Evolutionary conservation across 1,140 invertebrate genomes (phyloP).

Genomic region (Pseudomyrmex concolor): DNA sequence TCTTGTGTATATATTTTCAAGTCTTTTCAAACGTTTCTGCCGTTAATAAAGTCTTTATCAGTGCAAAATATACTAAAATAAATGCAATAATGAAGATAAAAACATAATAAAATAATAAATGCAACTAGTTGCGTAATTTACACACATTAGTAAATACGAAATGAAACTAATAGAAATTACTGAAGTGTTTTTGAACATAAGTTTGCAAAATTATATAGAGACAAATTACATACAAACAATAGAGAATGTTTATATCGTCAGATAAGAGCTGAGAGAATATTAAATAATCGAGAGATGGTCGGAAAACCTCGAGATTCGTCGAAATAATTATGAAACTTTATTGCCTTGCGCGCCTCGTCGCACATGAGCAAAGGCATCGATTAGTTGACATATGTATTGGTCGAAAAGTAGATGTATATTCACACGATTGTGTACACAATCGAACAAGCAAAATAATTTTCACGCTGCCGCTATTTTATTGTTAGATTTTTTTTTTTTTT

Average conservation of each 20-base stretch:
- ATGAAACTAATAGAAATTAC: conserved; percentile 1
- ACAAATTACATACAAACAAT: neutral
- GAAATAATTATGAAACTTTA: conserved; percentile 55
- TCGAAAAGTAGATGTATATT: conserved; percentile 6
- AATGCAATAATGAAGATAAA: too few relatives aligned
- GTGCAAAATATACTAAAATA: too few relatives aligned
- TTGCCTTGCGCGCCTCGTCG: conserved; percentile 39
- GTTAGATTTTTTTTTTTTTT: neutral
- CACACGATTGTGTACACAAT: conserved; percentile 18
- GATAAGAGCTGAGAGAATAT: neutral
- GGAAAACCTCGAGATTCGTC: conserved; percentile 35
- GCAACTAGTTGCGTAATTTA: neutral
- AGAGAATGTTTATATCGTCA: neutral
- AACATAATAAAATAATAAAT: too few relatives aligned
- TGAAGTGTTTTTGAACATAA: neutral
- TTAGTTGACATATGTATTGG: conserved; percentile 33
- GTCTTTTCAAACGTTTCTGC: too few relatives aligned
- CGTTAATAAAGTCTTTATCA: too few relatives aligned
- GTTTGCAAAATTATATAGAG: neutral
- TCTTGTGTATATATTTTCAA: too few relatives aligned
- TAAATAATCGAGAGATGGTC: conserved; percentile 22
- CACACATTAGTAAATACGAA: neutral
- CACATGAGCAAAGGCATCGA: conserved; percentile 50
- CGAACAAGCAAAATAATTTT: neutral
- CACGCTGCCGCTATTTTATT: neutral